Percentiles rank a stretch among this genome's conserved stretches.
These are phyloP conservation scores for Gallirallus australis DNA, from an alignment of 2,797 vertebrate genomes.

Conservation along the genomic window DNA sequence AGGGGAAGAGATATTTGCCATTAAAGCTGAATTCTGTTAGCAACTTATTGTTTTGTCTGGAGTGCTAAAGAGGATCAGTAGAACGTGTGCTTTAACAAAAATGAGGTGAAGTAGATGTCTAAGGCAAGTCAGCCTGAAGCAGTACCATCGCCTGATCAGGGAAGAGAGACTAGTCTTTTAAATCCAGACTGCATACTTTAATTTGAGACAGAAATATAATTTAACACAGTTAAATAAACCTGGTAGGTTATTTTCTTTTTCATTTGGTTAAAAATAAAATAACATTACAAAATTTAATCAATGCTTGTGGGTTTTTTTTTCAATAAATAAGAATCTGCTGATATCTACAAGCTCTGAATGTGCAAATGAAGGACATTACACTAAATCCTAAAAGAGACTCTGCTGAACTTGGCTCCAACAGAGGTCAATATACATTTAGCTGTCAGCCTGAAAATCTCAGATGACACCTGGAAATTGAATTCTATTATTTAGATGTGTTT, in stretches of 20 bases:
- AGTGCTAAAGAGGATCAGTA: not conserved
- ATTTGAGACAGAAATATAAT: not conserved
- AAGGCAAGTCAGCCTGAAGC: not conserved
- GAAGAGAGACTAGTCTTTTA: not conserved
- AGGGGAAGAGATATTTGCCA: not conserved
- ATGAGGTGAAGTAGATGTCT: not conserved
- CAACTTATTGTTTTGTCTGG: not conserved
- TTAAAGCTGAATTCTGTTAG: not conserved
- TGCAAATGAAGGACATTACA: not conserved
- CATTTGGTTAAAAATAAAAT: not conserved
- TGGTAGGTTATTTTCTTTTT: not conserved
- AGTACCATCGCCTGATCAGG: not conserved
- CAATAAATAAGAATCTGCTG: not conserved
- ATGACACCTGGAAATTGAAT: not conserved
- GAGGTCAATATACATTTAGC: not conserved
- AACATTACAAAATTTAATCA: not conserved
- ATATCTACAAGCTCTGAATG: not conserved
- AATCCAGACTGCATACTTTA: not conserved
- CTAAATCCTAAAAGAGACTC: not conserved
- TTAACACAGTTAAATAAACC: not conserved
- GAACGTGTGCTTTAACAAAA: not conserved
- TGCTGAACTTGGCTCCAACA: not conserved
- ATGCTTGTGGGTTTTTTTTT: not conserved
- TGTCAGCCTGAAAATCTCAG: not conserved
- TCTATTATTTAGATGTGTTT: not conserved